These are phyloP conservation scores for Panagrolaimus sp. DNA, from an alignment of 1,140 invertebrate species.

Conservation along the genomic window DNA sequence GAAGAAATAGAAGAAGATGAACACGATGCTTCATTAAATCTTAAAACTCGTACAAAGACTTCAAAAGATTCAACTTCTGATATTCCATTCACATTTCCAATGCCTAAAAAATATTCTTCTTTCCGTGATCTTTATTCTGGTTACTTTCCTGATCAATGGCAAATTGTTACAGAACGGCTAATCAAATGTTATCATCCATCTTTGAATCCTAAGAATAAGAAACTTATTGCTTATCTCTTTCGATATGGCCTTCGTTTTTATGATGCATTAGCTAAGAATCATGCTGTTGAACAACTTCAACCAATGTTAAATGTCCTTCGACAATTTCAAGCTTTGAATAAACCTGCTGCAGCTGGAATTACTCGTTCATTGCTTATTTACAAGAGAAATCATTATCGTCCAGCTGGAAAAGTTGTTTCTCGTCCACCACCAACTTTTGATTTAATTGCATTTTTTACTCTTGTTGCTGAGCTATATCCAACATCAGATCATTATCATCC, in stretches of 20 bases:
- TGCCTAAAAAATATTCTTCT: not conserved
- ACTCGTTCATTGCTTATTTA: not conserved
- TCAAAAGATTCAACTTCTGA: not conserved
- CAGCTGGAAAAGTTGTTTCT: not conserved
- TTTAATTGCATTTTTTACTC: not conserved
- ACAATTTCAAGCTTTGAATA: conserved; percentile 2
- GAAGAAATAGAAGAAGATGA: not conserved
- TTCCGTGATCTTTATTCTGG: not conserved
- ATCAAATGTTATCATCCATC: conserved; percentile 9
- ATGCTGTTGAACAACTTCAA: not conserved
- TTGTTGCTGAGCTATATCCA: not conserved
- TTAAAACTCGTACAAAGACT: conserved; percentile 1
- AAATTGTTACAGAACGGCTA: not conserved
- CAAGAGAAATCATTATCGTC: not conserved
- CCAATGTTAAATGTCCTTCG: not conserved
- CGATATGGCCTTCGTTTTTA: not conserved
- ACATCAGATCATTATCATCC: not conserved
- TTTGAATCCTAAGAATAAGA: not conserved
- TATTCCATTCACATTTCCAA: not conserved
- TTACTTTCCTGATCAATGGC: conserved; percentile 7
- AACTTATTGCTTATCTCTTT: not conserved
- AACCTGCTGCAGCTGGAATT: not conserved
- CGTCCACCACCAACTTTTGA: not conserved
- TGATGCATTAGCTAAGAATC: not conserved
- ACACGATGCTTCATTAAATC: not conserved